A percentile compares a stretch with the other conserved stretches of the same genome.
phyloP scores from a whole-genome alignment of 2,113 vertebrate genomes.

The Motacilla alba region DNA sequence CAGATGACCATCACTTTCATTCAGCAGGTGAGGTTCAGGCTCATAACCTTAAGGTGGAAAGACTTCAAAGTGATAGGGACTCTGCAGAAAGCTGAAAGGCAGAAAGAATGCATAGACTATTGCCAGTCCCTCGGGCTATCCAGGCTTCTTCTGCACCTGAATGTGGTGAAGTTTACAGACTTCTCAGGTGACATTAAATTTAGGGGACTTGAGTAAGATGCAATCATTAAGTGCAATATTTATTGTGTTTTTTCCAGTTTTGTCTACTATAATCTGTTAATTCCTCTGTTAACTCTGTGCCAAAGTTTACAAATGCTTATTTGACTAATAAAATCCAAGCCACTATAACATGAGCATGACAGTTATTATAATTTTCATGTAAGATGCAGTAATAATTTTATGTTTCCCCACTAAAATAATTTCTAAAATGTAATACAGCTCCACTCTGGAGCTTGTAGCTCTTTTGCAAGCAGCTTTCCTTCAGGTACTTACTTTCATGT shows the following conservation, averaged over 20 bases:
- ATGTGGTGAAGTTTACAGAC: background rate
- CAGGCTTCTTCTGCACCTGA: background rate
- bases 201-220: background rate
- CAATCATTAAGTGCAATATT: background rate
- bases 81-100: background rate
- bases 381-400: background rate
- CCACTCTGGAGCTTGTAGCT: background rate
- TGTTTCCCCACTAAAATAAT: background rate
- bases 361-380: background rate
- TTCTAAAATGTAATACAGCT: background rate
- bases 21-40: background rate
- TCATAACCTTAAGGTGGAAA: background rate
- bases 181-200: background rate
- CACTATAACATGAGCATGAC: background rate
- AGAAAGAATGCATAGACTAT: background rate
- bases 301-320: background rate
- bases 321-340: background rate
- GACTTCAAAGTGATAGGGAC: conserved; percentile 38
- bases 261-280: background rate
- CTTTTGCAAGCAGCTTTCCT: background rate
- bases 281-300: background rate
- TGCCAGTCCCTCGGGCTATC: background rate
- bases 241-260: background rate
- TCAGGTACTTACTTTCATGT: background rate
- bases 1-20: background rate